These are phyloP conservation scores for Mergus octosetaceus DNA, from an alignment of 2,797 vertebrate species.

Conservation along the genomic window DNA sequence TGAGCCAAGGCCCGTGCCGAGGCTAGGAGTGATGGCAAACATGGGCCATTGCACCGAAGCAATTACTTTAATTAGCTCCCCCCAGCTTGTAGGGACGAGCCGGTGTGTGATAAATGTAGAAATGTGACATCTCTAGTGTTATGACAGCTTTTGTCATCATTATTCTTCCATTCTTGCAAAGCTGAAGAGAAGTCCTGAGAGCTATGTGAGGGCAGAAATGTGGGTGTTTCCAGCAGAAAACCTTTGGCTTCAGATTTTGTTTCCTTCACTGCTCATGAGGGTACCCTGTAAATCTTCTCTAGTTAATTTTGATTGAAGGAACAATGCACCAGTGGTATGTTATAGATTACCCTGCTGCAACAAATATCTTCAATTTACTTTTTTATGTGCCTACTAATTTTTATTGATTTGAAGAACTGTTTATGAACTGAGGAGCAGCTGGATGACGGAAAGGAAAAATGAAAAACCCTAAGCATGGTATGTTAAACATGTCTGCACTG, in stretches of 20 bases:
- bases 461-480: neutral
- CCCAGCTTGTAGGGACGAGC: neutral
- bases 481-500: neutral
- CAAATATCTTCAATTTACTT: neutral
- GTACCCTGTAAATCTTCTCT: neutral
- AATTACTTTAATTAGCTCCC: neutral
- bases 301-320: constrained; percentile 3
- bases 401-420: neutral
- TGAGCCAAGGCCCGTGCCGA: neutral
- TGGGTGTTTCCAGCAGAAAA: neutral
- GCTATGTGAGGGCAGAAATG: neutral
- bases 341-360: neutral
- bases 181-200: neutral
- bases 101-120: neutral
- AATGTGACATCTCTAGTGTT: neutral
- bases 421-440: neutral
- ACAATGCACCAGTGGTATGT: neutral
- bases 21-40: neutral
- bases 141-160: neutral
- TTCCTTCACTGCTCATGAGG: neutral
- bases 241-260: neutral
- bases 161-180: neutral
- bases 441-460: neutral
- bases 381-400: constrained; percentile 27
- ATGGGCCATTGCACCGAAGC: neutral